Percentiles rank a stretch among this genome's conserved stretches.
These are phyloP conservation scores for Trypoxylon attenuatum DNA, from an alignment of 2,888 invertebrate genomes.

Conservation along the genomic window DNA sequence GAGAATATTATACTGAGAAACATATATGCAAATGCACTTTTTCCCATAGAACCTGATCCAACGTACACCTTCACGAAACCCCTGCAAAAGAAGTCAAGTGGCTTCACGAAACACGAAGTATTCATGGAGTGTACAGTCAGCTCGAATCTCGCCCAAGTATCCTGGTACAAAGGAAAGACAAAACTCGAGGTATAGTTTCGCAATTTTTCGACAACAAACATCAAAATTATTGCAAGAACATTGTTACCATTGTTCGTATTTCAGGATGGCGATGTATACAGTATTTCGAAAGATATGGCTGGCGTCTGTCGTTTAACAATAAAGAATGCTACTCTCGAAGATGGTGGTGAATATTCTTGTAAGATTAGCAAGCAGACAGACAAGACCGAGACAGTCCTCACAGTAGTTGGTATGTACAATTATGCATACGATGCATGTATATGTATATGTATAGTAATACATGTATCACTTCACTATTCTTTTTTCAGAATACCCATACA, in stretches of 20 bases:
- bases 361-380: conserved; percentile 92
- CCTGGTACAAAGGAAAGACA: conserved; percentile 91
- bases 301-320: conserved; percentile 93
- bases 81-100: conserved; percentile 90
- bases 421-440: background rate
- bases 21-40: too few species aligned
- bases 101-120: conserved; percentile 93
- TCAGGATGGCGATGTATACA: conserved; percentile 87
- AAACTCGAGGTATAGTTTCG: conserved; percentile 78
- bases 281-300: conserved; percentile 93
- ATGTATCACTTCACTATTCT: background rate
- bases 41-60: conserved; percentile 91
- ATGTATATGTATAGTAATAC: background rate
- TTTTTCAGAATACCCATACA: conserved; percentile 89
- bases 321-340: conserved; percentile 87
- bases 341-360: conserved; percentile 92
- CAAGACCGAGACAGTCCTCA: conserved; percentile 87
- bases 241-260: conserved; percentile 2
- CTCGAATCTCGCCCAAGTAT: conserved; percentile 94
- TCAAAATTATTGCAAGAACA: conserved; percentile 22
- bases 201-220: too few species aligned
- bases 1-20: too few species aligned
- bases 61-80: conserved; percentile 94
- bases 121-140: conserved; percentile 95
- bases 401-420: conserved; percentile 82